Base-by-base conservation (phyloP, 2,888 invertebrate species). In the Leptopilina syphax region DNA sequence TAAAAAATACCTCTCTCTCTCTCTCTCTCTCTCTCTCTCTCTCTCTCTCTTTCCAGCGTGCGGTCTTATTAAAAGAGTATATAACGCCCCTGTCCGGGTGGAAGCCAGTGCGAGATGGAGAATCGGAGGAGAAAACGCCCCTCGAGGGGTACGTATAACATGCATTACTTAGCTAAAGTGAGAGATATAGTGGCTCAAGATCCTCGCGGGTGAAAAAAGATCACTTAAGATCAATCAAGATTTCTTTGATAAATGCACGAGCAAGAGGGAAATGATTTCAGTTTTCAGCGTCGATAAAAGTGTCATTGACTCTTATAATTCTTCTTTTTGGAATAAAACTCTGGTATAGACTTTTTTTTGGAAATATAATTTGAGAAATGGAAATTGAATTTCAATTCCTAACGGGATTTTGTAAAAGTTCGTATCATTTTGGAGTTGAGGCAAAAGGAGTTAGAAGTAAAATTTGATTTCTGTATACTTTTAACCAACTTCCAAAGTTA, bases 51-150 rank as follows among this genome's bases (percentile, higher is more conserved):
- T 85, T 77, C 3, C 34, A 34, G 34, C 34, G 34, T 34, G 34
- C 80, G 81, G 84, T 86, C 89, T 91, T 91, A 91, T 91, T 91
- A 91, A 91, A 91, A 90, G 89, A 90, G 90, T 88, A 90, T 91
- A 63, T 24, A 90, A 88, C 87, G 87, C 89, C 88, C 88, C 85
- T 85, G 88, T 12, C 50, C 10, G 88, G 84, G 84, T 83, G 85
- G 83, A 85, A 85, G 67, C 57, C 66, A 65, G 54, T 85, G 34
- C 3, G 87, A 86, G 85, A 84, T 85, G 84, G 86, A 86, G 86
- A 84, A 84, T 76, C 83, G 76, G 77, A 18, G 60, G 67, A 67
- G 78, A 78, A 82, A 79, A 83, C 87, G 85, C 85, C 86, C 83
- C 82, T 85, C 85, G 88, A 87, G 88, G 86, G 86, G 84, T 73